A percentile compares a stretch with the other conserved stretches of the same genome.
Evolutionary conservation across 1,140 invertebrate species (phyloP).

Genomic region (Venustaconcha ellipsiformis): DNA sequence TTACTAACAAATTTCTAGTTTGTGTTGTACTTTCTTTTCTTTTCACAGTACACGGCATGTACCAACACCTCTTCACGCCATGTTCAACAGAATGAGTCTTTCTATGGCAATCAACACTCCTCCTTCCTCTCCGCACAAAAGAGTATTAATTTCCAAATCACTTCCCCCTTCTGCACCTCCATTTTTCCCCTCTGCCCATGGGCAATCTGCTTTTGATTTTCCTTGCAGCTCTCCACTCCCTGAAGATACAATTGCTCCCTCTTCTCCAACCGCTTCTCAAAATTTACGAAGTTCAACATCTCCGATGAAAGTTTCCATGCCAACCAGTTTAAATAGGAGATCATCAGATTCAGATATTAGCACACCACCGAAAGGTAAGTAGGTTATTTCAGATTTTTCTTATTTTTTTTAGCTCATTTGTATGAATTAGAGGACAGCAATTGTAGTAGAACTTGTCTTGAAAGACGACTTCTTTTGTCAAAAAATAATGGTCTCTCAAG

Average conservation of each 20-base stretch:
- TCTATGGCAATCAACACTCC: constrained; percentile 6
- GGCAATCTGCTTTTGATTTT: constrained; percentile 69
- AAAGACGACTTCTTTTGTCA: too few relatives aligned
- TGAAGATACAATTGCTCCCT: constrained; percentile 43
- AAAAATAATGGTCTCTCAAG: too few relatives aligned
- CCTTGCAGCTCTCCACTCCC: constrained; percentile 56
- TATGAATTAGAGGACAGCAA: too few relatives aligned
- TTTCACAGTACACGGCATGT: not conserved
- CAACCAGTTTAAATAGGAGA: constrained; percentile 69
- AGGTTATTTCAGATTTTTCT: not conserved
- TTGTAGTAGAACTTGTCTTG: too few relatives aligned
- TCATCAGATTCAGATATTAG: constrained; percentile 95
- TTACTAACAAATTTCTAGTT: too few relatives aligned
- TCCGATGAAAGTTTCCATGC: constrained; percentile 35
- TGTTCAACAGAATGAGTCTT: too few relatives aligned
- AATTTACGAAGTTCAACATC: constrained; percentile 33
- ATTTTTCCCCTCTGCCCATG: constrained; percentile 68
- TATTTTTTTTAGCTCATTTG: too few relatives aligned
- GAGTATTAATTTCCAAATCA: not conserved
- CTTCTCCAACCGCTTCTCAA: constrained; percentile 37
- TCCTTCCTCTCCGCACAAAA: constrained; percentile 35
- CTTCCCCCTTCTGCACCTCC: constrained; percentile 29
- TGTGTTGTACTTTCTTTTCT: too few relatives aligned
- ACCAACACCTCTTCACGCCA: constrained; percentile 28
- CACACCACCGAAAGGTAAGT: constrained; percentile 90